Evolutionary conservation across 2,797 vertebrate species (phyloP), one percentile per base, ranked within the genome.

Genomic region (Aplochiton taeniatus): DNA sequence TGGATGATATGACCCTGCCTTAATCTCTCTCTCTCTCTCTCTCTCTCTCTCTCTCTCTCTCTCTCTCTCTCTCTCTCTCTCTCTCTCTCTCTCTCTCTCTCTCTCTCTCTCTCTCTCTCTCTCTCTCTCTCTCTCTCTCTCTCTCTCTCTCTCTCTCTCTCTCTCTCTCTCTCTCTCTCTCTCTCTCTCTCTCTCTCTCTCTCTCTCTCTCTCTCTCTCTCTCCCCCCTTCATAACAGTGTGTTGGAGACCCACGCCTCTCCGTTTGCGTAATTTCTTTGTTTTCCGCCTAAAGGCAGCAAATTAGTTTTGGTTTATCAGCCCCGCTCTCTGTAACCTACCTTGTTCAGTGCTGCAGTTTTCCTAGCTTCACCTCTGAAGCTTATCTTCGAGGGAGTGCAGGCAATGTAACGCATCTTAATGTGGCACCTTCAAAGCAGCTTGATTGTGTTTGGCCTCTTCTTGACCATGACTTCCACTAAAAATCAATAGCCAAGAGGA

Each of bases 1-100:
- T 52, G 63, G 70, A 77, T 46, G 72, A 72, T 69, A 66, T 76
- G 66, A 68, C 52, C 14, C 53, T 10, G 12, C 57, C 50, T 58
- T 16, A 11, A 58, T 65, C 49, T 60, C 59, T 11, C 58, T 54
- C 47, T 55, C 42, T 64, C 42, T n/a, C 1, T 8, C 16, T 8
- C 8, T 16, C 3, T 16, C 12, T 12, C 20, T 56, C 11, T 56
- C 54, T 42, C 13, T 12, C 18, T 41, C 20, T 11, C 41, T 44
- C 14, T 57, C 31, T n/a, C 53, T 12, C 3, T 16, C 12, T 12
- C 20, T 56, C 11, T 56, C 54, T 42, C 13, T 12, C 18, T 41
- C 20, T 11, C 41, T 44, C 14, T 57, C 31, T n/a, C 53, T 65
- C 49, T 60, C 59, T 11, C 58, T 54, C 47, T 55, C 42, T 64